phyloP scores from a whole-genome alignment of 2,888 invertebrate species.

The Gnatocerus cornutus region DNA sequence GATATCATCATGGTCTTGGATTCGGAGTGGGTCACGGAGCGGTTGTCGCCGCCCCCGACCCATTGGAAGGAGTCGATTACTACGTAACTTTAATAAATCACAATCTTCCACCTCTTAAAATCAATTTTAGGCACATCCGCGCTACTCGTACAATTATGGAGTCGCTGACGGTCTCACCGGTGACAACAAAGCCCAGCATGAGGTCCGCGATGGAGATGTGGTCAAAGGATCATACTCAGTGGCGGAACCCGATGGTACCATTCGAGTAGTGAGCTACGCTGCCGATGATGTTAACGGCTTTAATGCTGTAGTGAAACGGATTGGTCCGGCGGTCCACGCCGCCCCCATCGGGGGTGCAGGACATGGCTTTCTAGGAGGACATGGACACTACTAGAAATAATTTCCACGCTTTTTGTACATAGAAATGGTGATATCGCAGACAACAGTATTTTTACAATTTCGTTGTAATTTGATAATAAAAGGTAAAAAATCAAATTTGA shows the following conservation, averaged over 20 bases:
- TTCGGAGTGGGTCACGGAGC: slow-evolving; percentile 43
- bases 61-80: slow-evolving; percentile 52
- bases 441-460: slow-evolving; percentile 15
- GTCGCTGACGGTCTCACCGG: slow-evolving; percentile 76
- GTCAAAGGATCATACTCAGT: slow-evolving; percentile 69
- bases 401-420: slow-evolving; percentile 1
- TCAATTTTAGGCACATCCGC: slow-evolving; percentile 71
- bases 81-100: slow-evolving; percentile 47
- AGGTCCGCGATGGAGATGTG: slow-evolving; percentile 75
- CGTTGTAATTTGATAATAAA: slow-evolving; percentile 1
- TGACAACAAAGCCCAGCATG: slow-evolving; percentile 75
- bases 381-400: slow-evolving; percentile 37
- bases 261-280: slow-evolving; percentile 63
- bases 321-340: slow-evolving; percentile 74
- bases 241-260: slow-evolving; percentile 62
- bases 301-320: slow-evolving; percentile 78
- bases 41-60: slow-evolving; percentile 38
- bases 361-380: slow-evolving; percentile 40
- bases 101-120: not conserved
- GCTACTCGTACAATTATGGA: slow-evolving; percentile 74
- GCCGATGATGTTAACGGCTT: slow-evolving; percentile 64
- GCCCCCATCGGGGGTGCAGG: slow-evolving; percentile 47
- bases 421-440: slow-evolving; percentile 14
- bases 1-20: slow-evolving; percentile 47
- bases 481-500: too few species aligned